These are phyloP conservation scores for Sympetrum striolatum DNA, from an alignment of 2,888 invertebrate genomes.

Conservation along the genomic window DNA sequence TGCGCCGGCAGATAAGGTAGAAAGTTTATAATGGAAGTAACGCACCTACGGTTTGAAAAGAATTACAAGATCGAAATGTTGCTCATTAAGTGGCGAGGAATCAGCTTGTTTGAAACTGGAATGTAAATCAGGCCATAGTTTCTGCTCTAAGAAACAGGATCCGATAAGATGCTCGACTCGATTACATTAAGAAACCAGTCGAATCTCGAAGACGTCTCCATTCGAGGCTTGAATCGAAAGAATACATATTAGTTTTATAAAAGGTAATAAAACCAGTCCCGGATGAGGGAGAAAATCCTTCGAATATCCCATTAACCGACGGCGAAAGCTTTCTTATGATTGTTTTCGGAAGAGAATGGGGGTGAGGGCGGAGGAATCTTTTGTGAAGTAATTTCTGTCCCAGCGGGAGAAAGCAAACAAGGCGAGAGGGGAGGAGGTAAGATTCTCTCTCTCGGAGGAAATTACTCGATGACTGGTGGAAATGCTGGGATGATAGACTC, in stretches of 20 bases:
- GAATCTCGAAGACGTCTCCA: not conserved
- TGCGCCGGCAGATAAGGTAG: too few relatives aligned
- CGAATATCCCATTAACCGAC: constrained; percentile 1
- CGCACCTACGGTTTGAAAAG: too few relatives aligned
- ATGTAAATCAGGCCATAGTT: too few relatives aligned
- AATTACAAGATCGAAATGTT: too few relatives aligned
- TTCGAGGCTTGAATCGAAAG: not conserved
- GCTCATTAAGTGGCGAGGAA: too few relatives aligned
- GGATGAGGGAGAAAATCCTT: not conserved
- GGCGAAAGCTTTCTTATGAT: not conserved
- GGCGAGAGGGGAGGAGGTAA: constrained; percentile 18
- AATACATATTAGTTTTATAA: not conserved
- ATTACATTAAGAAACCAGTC: not conserved
- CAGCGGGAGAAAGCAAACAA: constrained; percentile 69
- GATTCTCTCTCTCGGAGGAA: constrained; percentile 59
- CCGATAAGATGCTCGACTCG: not conserved
- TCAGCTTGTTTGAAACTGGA: too few relatives aligned
- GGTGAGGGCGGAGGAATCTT: constrained; percentile 51
- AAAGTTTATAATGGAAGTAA: too few relatives aligned
- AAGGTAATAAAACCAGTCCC: not conserved
- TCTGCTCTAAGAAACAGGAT: not conserved
- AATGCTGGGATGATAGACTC: constrained; percentile 56
- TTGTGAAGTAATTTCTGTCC: constrained; percentile 70
- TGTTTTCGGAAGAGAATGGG: not conserved
- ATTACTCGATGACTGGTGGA: constrained; percentile 69